phyloP scores from a whole-genome alignment of 2,888 invertebrate genomes.

The Cerceris rybyensis region DNA sequence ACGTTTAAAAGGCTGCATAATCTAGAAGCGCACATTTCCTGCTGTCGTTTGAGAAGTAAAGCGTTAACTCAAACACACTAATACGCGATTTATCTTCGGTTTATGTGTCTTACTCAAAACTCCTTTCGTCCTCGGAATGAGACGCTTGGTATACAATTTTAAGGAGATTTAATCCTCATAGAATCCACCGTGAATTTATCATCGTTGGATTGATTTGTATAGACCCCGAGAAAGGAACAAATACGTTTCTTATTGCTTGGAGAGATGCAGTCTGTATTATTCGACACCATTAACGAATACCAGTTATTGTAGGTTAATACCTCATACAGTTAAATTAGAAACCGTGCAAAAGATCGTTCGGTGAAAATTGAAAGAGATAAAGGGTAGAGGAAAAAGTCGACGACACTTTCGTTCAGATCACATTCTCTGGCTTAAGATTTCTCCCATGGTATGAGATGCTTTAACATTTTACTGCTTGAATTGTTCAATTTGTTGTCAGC shows the following conservation, averaged over 20 bases:
- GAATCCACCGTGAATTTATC: constrained; percentile 22
- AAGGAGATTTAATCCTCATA: not conserved
- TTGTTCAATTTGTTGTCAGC: too few species aligned
- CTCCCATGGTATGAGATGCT: too few species aligned
- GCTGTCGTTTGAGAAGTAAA: not conserved
- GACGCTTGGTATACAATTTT: not conserved
- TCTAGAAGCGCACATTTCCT: constrained; percentile 19
- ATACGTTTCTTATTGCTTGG: not conserved
- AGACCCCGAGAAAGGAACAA: constrained; percentile 4
- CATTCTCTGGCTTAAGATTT: too few species aligned
- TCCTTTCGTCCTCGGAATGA: constrained; percentile 30
- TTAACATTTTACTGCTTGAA: too few species aligned
- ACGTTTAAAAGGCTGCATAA: constrained; percentile 16
- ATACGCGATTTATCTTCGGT: constrained; percentile 48
- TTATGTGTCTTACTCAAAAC: constrained; percentile 21
- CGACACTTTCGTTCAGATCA: too few species aligned
- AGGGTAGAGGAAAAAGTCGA: too few species aligned
- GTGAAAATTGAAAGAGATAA: not conserved
- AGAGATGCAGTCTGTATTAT: not conserved
- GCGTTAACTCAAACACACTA: constrained; percentile 11
- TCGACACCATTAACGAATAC: not conserved
- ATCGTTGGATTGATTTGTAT: not conserved
- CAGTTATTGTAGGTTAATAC: constrained; percentile 11
- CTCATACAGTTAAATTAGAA: constrained; percentile 7
- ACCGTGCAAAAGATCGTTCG: not conserved